These are phyloP conservation scores for Drosophila falleni DNA, from an alignment of 2,888 invertebrate genomes.

Conservation along the genomic window DNA sequence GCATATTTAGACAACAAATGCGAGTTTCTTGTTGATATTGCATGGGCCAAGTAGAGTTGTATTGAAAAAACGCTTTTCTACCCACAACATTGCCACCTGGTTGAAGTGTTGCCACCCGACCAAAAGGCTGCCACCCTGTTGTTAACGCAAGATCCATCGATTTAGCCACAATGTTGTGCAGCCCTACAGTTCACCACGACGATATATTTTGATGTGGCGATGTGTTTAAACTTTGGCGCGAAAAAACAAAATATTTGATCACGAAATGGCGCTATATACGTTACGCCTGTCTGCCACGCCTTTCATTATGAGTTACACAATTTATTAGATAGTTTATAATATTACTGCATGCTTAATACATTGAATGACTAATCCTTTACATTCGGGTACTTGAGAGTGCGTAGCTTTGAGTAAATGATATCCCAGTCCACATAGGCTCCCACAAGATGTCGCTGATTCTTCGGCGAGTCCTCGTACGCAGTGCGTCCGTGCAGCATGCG, in stretches of 20 bases:
- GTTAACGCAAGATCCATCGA: too few relatives aligned
- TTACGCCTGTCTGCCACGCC: too few relatives aligned
- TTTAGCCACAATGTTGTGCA: neutral
- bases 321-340: too few relatives aligned
- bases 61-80: too few relatives aligned
- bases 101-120: too few relatives aligned
- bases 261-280: too few relatives aligned
- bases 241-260: neutral
- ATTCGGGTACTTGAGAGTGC: constrained; percentile 66
- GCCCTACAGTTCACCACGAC: neutral
- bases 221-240: neutral
- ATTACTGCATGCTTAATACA: neutral
- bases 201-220: neutral
- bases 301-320: too few relatives aligned
- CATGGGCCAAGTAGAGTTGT: constrained; percentile 15
- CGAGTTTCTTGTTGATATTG: constrained; percentile 58
- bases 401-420: constrained; percentile 88
- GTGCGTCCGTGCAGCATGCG: constrained; percentile 90
- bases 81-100: too few relatives aligned
- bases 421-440: constrained; percentile 93
- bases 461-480: constrained; percentile 87
- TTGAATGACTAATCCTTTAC: constrained; percentile 32
- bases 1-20: constrained; percentile 36
- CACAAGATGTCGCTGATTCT: constrained; percentile 87
- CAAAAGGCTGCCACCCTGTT: too few relatives aligned